These are phyloP conservation scores for Xiphophorus hellerii DNA, from an alignment of 2,113 vertebrate genomes.

Conservation along the genomic window DNA sequence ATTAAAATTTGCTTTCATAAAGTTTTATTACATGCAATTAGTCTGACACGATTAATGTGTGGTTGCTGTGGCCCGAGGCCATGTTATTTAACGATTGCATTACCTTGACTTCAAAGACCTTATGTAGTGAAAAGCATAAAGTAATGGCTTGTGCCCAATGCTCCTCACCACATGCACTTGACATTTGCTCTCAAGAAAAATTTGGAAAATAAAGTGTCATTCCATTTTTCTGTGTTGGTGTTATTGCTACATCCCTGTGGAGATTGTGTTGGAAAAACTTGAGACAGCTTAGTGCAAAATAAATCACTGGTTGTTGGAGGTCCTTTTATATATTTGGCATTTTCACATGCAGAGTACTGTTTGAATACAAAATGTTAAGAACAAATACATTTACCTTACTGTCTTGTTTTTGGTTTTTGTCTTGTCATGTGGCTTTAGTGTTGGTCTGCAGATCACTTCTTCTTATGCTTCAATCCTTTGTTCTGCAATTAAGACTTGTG, in stretches of 20 bases:
- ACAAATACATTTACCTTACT: neutral
- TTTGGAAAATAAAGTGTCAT: neutral
- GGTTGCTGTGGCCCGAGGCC: conserved; percentile 35
- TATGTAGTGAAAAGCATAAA: conserved; percentile 6
- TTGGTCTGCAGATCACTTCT: neutral
- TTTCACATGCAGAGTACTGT: neutral
- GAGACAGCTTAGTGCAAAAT: neutral
- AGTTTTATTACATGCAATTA: conserved; percentile 47
- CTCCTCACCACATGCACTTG: conserved; percentile 15
- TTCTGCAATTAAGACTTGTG: neutral
- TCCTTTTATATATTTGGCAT: neutral
- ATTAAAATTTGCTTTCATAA: conserved; percentile 4
- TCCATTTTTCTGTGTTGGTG: neutral
- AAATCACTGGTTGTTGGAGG: neutral
- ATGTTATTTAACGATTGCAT: conserved; percentile 46
- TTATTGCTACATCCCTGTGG: neutral
- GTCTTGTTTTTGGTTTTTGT: neutral
- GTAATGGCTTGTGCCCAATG: conserved; percentile 22
- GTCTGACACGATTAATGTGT: conserved; percentile 25
- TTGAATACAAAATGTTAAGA: no score
- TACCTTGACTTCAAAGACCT: conserved; percentile 43
- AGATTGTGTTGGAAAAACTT: neutral
- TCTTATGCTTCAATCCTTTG: neutral
- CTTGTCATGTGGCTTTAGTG: neutral
- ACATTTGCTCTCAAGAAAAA: conserved; percentile 9